Percentiles rank a stretch among this genome's conserved stretches.
phyloP scores from a whole-genome alignment of 2,797 vertebrate species.

The Enteromius thamalakanensis region DNA sequence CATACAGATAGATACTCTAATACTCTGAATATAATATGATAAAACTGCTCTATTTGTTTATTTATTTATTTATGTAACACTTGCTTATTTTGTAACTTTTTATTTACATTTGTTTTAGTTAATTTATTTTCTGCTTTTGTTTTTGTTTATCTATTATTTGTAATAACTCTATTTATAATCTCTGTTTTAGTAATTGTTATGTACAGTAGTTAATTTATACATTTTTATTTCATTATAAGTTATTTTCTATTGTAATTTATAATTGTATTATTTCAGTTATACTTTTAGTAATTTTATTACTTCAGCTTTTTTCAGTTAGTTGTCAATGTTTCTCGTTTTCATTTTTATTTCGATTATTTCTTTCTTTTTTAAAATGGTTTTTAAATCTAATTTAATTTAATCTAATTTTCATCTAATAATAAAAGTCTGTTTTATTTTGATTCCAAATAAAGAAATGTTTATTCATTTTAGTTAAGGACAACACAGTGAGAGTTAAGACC shows the following conservation, averaged over 20 bases:
- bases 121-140: neutral
- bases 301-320: neutral
- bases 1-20: no score
- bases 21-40: no score
- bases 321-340: neutral
- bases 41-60: no score
- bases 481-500: neutral
- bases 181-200: no score
- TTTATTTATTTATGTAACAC: no score
- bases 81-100: neutral
- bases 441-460: neutral
- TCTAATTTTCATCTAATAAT: neutral
- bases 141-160: neutral
- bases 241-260: neutral
- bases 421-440: neutral
- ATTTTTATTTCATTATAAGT: neutral
- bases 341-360: neutral
- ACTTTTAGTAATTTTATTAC: neutral
- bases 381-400: no score
- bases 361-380: neutral
- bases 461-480: neutral
- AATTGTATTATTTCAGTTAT: neutral
- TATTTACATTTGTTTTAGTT: neutral
- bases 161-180: neutral
- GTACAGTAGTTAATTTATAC: no score